Evolutionary conservation across 2,888 invertebrate species (phyloP).

Genomic region (Apotomis turbidana): DNA sequence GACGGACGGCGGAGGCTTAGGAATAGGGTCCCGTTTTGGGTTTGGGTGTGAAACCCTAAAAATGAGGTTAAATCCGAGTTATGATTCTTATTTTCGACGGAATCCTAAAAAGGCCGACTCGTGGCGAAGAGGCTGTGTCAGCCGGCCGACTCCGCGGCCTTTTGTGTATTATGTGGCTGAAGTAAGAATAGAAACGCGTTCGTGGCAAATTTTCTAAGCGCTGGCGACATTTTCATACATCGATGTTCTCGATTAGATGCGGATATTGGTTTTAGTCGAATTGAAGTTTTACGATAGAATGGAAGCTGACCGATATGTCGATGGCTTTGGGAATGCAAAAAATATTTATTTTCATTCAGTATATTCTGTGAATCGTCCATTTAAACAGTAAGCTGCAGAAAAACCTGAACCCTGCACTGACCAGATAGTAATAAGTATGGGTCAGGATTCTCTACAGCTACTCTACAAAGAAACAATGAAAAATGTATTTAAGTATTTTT

Average conservation of each 20-base stretch:
- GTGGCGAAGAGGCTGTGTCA: slow-evolving; percentile 70
- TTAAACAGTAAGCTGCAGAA: too few species aligned
- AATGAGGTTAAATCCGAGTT: not conserved
- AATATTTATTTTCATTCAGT: too few species aligned
- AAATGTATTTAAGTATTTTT: too few species aligned
- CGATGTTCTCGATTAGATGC: not conserved
- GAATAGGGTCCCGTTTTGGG: too few species aligned
- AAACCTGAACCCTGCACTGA: too few species aligned
- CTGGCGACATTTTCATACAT: slow-evolving; percentile 34
- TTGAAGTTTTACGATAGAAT: not conserved
- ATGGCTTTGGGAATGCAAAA: too few species aligned
- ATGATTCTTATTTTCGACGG: slow-evolving; percentile 18
- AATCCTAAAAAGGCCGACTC: slow-evolving; percentile 35
- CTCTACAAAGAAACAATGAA: too few species aligned
- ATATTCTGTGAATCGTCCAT: too few species aligned
- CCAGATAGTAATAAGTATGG: too few species aligned
- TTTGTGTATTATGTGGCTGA: slow-evolving; percentile 56
- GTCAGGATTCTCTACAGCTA: too few species aligned
- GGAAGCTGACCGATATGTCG: not conserved
- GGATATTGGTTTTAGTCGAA: slow-evolving; percentile 12
- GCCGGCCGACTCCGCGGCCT: slow-evolving; percentile 65
- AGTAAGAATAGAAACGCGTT: slow-evolving; percentile 36
- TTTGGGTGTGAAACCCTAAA: too few species aligned
- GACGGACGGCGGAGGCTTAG: too few species aligned
- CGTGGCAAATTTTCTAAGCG: slow-evolving; percentile 34